Percentiles rank a stretch among this genome's conserved stretches.
phyloP scores from a whole-genome alignment of 2,797 vertebrate species.

The Lagorchestes hirsutus region DNA sequence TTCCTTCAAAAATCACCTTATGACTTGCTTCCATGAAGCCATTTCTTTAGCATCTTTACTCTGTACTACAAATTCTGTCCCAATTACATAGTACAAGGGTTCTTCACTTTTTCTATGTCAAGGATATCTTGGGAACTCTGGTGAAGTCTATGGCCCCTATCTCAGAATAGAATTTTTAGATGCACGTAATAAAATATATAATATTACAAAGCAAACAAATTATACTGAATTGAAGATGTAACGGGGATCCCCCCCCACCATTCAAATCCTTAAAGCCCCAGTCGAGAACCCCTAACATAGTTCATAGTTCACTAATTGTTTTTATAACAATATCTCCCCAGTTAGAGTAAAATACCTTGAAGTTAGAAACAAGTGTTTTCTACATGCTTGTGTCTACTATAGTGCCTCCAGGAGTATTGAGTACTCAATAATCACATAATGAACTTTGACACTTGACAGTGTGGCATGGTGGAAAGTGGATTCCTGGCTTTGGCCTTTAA shows the following conservation, averaged over 20 bases:
- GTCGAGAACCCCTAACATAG: background rate
- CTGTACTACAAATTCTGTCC: background rate
- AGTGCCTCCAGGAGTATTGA: background rate
- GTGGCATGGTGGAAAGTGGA: background rate
- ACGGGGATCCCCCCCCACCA: background rate
- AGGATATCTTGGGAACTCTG: background rate
- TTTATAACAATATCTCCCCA: background rate
- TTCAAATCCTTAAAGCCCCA: background rate
- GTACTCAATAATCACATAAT: background rate
- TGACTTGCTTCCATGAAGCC: background rate
- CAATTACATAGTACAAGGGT: background rate
- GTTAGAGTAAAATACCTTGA: background rate
- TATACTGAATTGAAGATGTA: background rate
- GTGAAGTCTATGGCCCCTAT: background rate
- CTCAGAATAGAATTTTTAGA: background rate
- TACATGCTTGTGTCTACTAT: background rate
- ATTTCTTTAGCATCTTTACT: background rate
- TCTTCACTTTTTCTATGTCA: background rate
- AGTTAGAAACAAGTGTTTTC: background rate
- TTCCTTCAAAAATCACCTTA: background rate
- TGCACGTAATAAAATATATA: background rate
- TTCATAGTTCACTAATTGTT: background rate
- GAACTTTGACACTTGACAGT: background rate
- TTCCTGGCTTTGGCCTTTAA: background rate
- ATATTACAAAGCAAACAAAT: background rate